Percentiles rank a stretch among this genome's conserved stretches.
Conservation (phyloP, 2,888 invertebrate species). For the Spialia ferax region DNA sequence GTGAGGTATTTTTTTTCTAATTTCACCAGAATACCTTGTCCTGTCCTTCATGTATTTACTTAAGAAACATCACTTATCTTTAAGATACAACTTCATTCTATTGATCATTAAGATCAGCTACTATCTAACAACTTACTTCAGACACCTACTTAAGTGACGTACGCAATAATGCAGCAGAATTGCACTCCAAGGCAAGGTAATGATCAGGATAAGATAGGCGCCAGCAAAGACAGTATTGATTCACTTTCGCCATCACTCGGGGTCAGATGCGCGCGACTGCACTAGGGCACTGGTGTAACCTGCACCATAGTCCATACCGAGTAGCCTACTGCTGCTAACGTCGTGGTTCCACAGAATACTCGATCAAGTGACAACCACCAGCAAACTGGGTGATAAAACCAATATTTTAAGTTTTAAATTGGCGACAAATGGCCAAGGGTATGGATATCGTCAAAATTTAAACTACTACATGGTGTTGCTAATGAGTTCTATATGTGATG, state of each 20-base stretch:
- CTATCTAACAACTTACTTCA: too few relatives aligned
- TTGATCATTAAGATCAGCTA: too few relatives aligned
- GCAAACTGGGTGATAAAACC: too few relatives aligned
- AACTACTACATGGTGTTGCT: neutral
- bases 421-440: neutral
- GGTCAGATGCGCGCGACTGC: slow-evolving; percentile 85
- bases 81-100: too few relatives aligned
- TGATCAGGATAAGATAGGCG: slow-evolving; percentile 50
- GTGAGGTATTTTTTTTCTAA: too few relatives aligned
- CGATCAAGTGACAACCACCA: too few relatives aligned
- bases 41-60: too few relatives aligned
- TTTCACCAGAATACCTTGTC: too few relatives aligned
- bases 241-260: slow-evolving; percentile 77
- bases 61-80: too few relatives aligned
- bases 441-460: neutral
- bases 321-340: slow-evolving; percentile 70
- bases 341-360: slow-evolving; percentile 45
- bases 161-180: neutral
- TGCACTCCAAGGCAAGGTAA: slow-evolving; percentile 42
- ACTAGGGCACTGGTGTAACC: slow-evolving; percentile 79
- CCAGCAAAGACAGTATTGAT: slow-evolving; percentile 79
- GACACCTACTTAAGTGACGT: too few relatives aligned
- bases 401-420: neutral
- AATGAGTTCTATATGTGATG: neutral
- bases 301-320: slow-evolving; percentile 72